Conservation (phyloP, 2,113 vertebrate species). For the Paedocypris sp. region DNA sequence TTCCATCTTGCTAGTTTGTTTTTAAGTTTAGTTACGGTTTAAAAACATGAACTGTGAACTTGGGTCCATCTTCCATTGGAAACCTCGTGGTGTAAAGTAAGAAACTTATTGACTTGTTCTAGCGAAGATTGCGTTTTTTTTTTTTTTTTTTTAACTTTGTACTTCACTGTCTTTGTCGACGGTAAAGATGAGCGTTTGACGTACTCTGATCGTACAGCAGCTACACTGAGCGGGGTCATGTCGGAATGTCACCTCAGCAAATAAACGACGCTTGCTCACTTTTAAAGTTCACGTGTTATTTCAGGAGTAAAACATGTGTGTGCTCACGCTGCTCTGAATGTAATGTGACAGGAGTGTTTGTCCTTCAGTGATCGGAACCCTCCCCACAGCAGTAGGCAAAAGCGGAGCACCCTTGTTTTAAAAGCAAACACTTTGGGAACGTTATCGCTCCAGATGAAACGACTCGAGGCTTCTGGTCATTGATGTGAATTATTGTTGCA, state of each 20-base stretch:
- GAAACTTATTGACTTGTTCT: neutral
- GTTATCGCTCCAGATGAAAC: neutral
- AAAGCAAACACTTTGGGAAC: neutral
- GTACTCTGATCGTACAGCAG: too few species aligned
- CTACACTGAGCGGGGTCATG: too few species aligned
- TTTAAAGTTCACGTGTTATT: constrained; percentile 34
- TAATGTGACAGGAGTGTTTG: neutral
- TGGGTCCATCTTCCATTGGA: neutral
- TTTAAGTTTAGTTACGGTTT: too few species aligned
- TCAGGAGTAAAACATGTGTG: neutral
- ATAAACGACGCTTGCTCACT: constrained; percentile 3
- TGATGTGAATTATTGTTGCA: constrained; percentile 7
- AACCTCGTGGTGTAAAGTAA: neutral
- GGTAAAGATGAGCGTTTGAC: too few species aligned
- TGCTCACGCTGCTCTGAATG: neutral
- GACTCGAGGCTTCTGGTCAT: neutral
- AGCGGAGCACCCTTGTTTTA: neutral
- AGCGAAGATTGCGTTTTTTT: neutral
- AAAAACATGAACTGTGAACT: too few species aligned
- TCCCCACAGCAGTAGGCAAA: neutral
- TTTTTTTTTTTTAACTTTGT: too few species aligned
- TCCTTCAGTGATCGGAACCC: neutral
- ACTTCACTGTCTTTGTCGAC: neutral
- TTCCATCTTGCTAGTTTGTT: too few species aligned
- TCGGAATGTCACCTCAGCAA: too few species aligned